Base-by-base conservation (phyloP, 2,888 invertebrate species). In the Xiphydria camelus region DNA sequence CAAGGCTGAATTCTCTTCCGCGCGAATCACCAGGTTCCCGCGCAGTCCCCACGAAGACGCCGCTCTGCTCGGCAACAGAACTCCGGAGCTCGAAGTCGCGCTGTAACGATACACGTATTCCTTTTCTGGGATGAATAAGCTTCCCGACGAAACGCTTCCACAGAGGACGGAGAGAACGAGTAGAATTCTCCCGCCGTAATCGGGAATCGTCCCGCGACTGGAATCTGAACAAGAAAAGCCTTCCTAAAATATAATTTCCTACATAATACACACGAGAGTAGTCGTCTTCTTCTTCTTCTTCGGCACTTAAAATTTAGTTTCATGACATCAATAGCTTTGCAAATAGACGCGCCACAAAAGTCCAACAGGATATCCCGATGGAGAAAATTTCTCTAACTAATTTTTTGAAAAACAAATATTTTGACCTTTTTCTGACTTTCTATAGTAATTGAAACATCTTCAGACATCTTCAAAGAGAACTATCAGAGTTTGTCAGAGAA, bases 1-100 rank as follows among this genome's bases (percentile, higher is more conserved):
- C 21, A 57, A 43, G 36, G 57, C 60, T 18, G 50, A 45, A 41
- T 65, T 45, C 47, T 66, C 49, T 10, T 55, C 55, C 20, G 61
- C 58, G 43, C 63, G 66, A 39, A 74, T 54, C 31, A 64, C 41
- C 17, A 74, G 57, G 37, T 47, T 56, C 23, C 74, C 73, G 38
- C 59, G 53, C 22, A 74, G 56, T 22, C 66, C 66, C 68, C 73
- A 73, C n/a, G 65, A 59, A 6, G 73, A 73, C 22, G 68, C 62
- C 18, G 73, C 67, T 32, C 53, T 58, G 6, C 68, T 64, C 15
- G 73, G 73, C 33, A 71, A 49, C 40, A 72, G 52, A 23, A 72
- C 72, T 3, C 73, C 72, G 14, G 70, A 59, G 51, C 56, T 71
- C 9, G 73, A 67, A 18, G 55, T 55, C n/a, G 66, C 69, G 49